Evolutionary conservation across 2,888 invertebrate genomes (phyloP).

Genomic region (Notodonta dromedarius): DNA sequence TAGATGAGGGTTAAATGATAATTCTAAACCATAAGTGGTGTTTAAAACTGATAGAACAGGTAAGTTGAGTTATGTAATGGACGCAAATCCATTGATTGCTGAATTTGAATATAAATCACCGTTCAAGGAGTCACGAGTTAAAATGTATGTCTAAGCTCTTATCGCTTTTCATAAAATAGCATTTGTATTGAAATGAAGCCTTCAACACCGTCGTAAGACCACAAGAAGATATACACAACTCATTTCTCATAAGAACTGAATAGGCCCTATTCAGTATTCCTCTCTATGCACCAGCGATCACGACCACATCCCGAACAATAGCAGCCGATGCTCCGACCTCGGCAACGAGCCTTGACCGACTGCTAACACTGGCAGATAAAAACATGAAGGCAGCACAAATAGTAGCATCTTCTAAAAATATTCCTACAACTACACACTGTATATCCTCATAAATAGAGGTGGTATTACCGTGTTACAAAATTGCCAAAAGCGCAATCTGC

Average conservation of each 20-base stretch:
- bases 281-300: slow-evolving; percentile 54
- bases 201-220: slow-evolving; percentile 6
- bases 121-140: too few species aligned
- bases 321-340: slow-evolving; percentile 52
- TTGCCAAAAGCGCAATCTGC: slow-evolving; percentile 19
- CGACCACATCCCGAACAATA: slow-evolving; percentile 53
- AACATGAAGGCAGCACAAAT: slow-evolving; percentile 37
- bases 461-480: slow-evolving; percentile 21
- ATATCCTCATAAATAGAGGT: slow-evolving; percentile 21
- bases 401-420: slow-evolving; percentile 29
- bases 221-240: slow-evolving; percentile 20
- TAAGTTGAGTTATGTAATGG: not conserved
- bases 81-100: too few species aligned
- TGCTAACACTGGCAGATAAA: slow-evolving; percentile 41
- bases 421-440: slow-evolving; percentile 22
- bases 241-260: slow-evolving; percentile 37
- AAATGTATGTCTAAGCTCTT: too few species aligned
- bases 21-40: not conserved
- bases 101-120: too few species aligned
- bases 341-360: slow-evolving; percentile 57
- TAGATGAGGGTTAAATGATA: not conserved
- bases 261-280: slow-evolving; percentile 47
- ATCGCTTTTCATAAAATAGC: too few species aligned
- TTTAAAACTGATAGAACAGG: not conserved
- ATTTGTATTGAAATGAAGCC: too few species aligned